Evolutionary conservation across 2,888 invertebrate genomes (phyloP), one percentile per base, ranked within the genome.

Genomic region (Thalpophila matura): DNA sequence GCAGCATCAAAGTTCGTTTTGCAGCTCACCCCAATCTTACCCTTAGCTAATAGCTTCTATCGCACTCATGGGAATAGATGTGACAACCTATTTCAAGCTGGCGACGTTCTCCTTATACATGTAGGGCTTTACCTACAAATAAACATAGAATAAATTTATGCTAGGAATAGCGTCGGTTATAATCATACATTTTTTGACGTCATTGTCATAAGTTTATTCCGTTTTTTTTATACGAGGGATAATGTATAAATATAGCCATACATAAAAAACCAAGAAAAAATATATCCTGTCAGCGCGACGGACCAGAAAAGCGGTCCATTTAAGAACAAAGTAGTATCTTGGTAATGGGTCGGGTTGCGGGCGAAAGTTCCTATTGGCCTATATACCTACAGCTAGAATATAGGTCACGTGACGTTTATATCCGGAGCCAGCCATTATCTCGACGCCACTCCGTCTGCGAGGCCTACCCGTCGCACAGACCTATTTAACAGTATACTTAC

Each of bases 401-500:
- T 80, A 81, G 84, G 86, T 82, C 85, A 79, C 72, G 63, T 75
- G 74, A 65, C 77, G 74, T 72, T 64, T 70, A 73, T 75, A 75
- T 62, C 63, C 67, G 65, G 63, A 71, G 77, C 74, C 79, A 77
- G 72, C 75, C 65, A 69, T 74, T 67, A 73, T 63, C 65, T 68
- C 64, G 89, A 85, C 90, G 90, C 89, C 90, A 89, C 86, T 86
- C 89, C 42, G 90, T 91, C 90, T 91, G 80, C 64, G 58, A 57
- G 66, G 80, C 81, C 74, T 68, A 74, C 63, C 14, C 46, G 74
- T 43, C 51, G 53, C 68, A 38, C 45, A 73, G 47, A 65, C 35
- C 64, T 58, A 61, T 62, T 62, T 47, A 50, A 64, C 49, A 57
- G 55, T 37, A 57, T 46, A 63, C 56, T 67, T 50, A 61, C 50